Evolutionary conservation across 2,797 vertebrate species (phyloP).

Genomic region (Oceanodroma leucorhoa): DNA sequence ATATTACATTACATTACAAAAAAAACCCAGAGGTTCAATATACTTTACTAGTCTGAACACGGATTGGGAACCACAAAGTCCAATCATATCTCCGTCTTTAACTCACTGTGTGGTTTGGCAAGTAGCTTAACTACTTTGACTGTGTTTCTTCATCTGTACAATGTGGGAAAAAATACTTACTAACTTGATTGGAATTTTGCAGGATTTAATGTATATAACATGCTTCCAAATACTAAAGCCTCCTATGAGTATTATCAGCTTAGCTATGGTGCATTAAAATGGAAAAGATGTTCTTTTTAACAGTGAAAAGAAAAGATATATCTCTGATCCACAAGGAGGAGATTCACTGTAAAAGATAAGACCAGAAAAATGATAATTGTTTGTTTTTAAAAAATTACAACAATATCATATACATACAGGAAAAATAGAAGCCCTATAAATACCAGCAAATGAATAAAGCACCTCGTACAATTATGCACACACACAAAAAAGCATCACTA

Average conservation of each 20-base stretch:
- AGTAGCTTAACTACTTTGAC: conserved; percentile 43
- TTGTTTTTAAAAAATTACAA: conserved; percentile 6
- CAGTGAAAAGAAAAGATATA: background rate
- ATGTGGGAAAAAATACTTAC: conserved; percentile 55
- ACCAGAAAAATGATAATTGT: background rate
- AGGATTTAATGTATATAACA: conserved; percentile 6
- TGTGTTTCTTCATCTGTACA: conserved; percentile 28
- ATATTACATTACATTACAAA: background rate
- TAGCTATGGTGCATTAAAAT: background rate
- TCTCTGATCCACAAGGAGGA: background rate
- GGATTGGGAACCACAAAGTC: conserved; percentile 38
- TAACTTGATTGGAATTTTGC: conserved; percentile 37
- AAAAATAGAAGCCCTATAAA: background rate
- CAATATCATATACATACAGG: background rate
- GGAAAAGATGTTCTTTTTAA: background rate
- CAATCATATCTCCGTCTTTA: conserved; percentile 33
- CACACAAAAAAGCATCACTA: background rate
- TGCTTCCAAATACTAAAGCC: conserved; percentile 18
- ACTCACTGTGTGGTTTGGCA: conserved; percentile 59
- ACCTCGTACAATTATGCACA: background rate
- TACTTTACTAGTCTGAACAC: conserved; percentile 12
- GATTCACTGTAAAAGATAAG: conserved; percentile 19
- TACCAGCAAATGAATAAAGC: background rate
- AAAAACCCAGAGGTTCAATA: conserved; percentile 36
- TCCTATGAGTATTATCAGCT: conserved; percentile 1